phyloP scores from a whole-genome alignment of 2,113 vertebrate genomes.

The Aldabrachelys gigantea region DNA sequence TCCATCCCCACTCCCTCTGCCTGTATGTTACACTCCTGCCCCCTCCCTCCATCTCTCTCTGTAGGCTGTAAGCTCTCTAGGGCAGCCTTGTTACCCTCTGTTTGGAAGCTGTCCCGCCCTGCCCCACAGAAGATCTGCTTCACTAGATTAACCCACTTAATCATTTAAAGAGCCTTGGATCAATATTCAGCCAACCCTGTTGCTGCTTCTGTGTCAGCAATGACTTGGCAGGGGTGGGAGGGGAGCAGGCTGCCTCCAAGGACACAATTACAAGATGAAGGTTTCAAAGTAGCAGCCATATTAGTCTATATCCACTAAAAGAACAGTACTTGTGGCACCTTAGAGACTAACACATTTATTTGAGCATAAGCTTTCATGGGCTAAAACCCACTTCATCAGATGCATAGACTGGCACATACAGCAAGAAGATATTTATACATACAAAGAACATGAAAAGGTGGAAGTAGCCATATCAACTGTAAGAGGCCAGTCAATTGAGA shows the following conservation, averaged over 20 bases:
- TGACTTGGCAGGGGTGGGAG: background rate
- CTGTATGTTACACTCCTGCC: background rate
- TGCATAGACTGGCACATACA: no score
- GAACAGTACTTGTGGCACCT: no score
- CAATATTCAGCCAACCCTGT: background rate
- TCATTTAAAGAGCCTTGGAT: background rate
- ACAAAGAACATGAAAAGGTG: no score
- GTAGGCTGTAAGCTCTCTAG: background rate
- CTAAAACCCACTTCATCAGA: no score
- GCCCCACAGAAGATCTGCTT: background rate
- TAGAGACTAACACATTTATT: no score
- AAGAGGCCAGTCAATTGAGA: no score
- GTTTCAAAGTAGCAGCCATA: background rate
- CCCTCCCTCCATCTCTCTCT: fast-evolving
- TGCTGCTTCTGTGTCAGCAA: background rate
- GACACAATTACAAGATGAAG: slow-evolving; percentile 9
- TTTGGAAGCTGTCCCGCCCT: background rate
- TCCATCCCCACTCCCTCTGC: background rate
- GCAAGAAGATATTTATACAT: no score
- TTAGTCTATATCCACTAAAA: no score
- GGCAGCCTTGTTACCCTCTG: background rate
- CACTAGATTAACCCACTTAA: background rate
- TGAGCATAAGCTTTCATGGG: no score
- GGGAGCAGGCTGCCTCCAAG: background rate
- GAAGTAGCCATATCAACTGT: no score